Percentiles rank a stretch among this genome's conserved stretches.
Evolutionary conservation across 1,140 invertebrate species (phyloP).

Genomic region (Penaeus chinensis): DNA sequence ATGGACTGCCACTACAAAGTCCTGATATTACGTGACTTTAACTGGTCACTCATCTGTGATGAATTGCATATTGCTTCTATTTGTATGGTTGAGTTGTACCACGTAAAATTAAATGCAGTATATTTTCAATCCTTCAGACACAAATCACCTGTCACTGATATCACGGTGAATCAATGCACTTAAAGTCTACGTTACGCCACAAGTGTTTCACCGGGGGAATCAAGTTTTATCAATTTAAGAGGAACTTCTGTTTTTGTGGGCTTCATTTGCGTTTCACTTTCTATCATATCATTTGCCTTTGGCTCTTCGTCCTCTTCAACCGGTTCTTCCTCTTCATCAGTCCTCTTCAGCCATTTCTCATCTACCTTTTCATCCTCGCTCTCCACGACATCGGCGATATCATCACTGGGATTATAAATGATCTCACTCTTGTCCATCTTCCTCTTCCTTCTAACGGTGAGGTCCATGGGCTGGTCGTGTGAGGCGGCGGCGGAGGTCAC

Average conservation of each 20-base stretch:
- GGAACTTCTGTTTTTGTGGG: conserved; percentile 46
- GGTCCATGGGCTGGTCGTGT: conserved; percentile 62
- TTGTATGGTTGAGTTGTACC: too few relatives aligned
- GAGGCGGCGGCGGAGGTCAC: conserved; percentile 7
- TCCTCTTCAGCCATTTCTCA: conserved; percentile 31
- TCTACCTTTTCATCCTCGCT: conserved; percentile 42
- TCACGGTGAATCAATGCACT: too few relatives aligned
- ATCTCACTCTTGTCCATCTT: conserved; percentile 64
- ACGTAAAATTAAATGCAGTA: too few relatives aligned
- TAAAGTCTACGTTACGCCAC: not conserved
- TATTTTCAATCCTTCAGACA: too few relatives aligned
- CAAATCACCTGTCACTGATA: too few relatives aligned
- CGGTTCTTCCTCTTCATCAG: conserved; percentile 42
- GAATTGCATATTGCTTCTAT: too few relatives aligned
- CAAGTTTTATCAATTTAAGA: conserved; percentile 50
- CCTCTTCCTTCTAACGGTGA: conserved; percentile 62
- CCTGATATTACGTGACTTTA: too few relatives aligned
- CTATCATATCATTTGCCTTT: conserved; percentile 26
- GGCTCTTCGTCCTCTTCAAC: conserved; percentile 37
- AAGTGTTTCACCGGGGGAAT: conserved; percentile 36
- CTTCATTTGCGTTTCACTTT: conserved; percentile 33
- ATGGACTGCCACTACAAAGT: too few relatives aligned
- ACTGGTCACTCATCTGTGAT: too few relatives aligned
- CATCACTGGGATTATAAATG: conserved; percentile 55
- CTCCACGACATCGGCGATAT: conserved; percentile 23